Percentiles rank a stretch among this genome's conserved stretches.
Conservation (phyloP, 2,888 invertebrate species). For the Dasysyrphus tricinctus region DNA sequence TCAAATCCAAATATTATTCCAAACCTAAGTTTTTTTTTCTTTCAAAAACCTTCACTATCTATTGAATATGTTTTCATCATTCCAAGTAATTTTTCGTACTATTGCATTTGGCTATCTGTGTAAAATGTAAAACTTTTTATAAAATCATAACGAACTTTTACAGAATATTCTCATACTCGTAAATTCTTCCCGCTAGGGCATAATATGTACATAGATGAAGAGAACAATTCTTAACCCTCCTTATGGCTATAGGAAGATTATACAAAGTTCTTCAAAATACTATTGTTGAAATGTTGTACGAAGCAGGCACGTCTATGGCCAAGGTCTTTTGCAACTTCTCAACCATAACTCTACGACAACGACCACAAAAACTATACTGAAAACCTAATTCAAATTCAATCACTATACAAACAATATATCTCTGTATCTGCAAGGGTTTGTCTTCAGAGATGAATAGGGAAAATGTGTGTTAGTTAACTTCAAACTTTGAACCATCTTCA, state of each 20-base stretch:
- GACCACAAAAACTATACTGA: neutral
- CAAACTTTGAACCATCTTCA: constrained; percentile 6
- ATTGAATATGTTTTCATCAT: neutral
- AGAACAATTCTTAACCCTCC: neutral
- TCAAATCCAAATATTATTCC: neutral
- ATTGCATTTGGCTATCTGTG: neutral
- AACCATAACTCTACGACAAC: neutral
- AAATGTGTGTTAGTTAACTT: neutral
- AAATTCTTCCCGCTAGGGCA: neutral
- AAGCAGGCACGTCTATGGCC: neutral
- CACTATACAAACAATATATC: constrained; percentile 1
- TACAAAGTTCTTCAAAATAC: neutral
- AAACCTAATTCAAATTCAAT: constrained; percentile 30
- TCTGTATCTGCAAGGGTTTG: neutral
- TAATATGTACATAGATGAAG: neutral
- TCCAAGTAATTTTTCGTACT: neutral
- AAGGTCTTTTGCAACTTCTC: constrained; percentile 12
- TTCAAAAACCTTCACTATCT: neutral
- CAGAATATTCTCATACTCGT: neutral
- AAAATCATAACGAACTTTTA: constrained; percentile 7
- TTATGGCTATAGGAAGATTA: neutral
- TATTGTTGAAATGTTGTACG: neutral
- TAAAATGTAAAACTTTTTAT: neutral
- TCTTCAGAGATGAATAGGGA: neutral
- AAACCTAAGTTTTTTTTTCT: neutral